Evolutionary conservation across 1,140 invertebrate species (phyloP).

Genomic region (Panagrolaimus sp.): DNA sequence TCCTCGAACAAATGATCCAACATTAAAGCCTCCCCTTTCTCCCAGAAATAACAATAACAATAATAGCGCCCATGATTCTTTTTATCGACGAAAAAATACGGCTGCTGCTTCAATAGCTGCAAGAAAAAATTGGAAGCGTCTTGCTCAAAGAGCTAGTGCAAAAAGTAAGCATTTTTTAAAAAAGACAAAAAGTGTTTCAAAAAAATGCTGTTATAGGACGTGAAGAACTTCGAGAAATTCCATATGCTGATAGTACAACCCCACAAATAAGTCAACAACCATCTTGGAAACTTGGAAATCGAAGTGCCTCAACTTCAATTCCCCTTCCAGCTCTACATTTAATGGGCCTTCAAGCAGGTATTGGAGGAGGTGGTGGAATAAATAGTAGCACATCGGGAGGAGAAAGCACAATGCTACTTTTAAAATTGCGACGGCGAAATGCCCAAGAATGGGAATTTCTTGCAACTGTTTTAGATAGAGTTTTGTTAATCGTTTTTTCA

Average conservation of each 20-base stretch:
- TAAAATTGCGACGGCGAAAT: slow-evolving; percentile 48
- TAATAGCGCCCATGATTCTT: slow-evolving; percentile 15
- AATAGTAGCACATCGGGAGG: slow-evolving; percentile 10
- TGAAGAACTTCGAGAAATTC: slow-evolving; percentile 21
- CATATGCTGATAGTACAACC: slow-evolving; percentile 11
- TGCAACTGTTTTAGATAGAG: slow-evolving; percentile 55
- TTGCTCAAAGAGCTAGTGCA: slow-evolving; percentile 44
- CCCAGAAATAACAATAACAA: slow-evolving; percentile 23
- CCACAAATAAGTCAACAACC: slow-evolving; percentile 15
- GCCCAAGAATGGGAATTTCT: slow-evolving; percentile 59
- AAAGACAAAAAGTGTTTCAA: slow-evolving; percentile 3
- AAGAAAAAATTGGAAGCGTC: slow-evolving; percentile 44
- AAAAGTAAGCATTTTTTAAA: slow-evolving; percentile 35
- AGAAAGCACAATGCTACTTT: slow-evolving; percentile 37
- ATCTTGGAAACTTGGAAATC: not conserved
- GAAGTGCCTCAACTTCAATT: not conserved
- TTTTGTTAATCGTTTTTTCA: slow-evolving; percentile 55
- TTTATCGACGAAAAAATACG: slow-evolving; percentile 6
- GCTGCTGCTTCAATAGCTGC: slow-evolving; percentile 31
- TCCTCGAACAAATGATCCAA: slow-evolving; percentile 8
- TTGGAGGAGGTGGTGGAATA: slow-evolving; percentile 18
- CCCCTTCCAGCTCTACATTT: slow-evolving; percentile 33
- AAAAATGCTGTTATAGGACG: slow-evolving; percentile 20
- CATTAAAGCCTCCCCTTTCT: slow-evolving; percentile 13
- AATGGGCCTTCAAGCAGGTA: slow-evolving; percentile 25